Percentiles rank a stretch among this genome's conserved stretches.
phyloP scores from a whole-genome alignment of 2,888 invertebrate genomes.

The Clistopyga incitator region DNA sequence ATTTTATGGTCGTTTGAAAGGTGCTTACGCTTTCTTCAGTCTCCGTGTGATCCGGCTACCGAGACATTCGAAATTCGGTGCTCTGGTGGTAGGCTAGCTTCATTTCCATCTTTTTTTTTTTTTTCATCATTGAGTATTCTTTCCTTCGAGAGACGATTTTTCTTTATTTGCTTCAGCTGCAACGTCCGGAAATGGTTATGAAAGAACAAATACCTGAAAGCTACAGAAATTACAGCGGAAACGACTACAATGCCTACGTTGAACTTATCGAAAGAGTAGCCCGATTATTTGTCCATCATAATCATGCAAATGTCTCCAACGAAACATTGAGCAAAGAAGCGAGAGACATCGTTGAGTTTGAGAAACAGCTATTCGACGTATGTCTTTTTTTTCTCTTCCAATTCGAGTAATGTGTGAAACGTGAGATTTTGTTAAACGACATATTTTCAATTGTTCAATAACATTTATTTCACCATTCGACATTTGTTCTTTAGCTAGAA shows the following conservation, averaged over 20 bases:
- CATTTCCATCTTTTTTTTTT: too few species aligned
- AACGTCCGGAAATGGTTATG: conserved; percentile 39
- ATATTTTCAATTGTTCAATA: too few species aligned
- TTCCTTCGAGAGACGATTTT: too few species aligned
- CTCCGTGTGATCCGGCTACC: not conserved
- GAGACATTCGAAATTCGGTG: not conserved
- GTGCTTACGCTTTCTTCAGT: conserved; percentile 52
- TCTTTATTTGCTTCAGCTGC: not conserved
- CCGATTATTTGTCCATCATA: conserved; percentile 63
- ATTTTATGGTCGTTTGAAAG: conserved; percentile 69
- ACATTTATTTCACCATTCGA: too few species aligned
- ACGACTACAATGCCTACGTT: conserved; percentile 59
- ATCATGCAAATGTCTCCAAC: conserved; percentile 62
- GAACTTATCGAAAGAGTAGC: conserved; percentile 66
- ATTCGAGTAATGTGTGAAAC: too few species aligned
- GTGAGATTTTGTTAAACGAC: too few species aligned
- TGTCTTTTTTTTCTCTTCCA: not conserved
- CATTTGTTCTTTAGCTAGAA: not conserved
- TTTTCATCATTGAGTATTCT: too few species aligned
- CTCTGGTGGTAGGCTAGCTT: conserved; percentile 2
- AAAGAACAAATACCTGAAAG: conserved; percentile 16
- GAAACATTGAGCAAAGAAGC: conserved; percentile 67
- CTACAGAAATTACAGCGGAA: conserved; percentile 60
- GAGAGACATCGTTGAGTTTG: conserved; percentile 70
- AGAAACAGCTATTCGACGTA: conserved; percentile 61